A percentile compares a stretch with the other conserved stretches of the same genome.
Conservation (phyloP, 2,797 vertebrate species). For the Chiloscyllium punctatum region DNA sequence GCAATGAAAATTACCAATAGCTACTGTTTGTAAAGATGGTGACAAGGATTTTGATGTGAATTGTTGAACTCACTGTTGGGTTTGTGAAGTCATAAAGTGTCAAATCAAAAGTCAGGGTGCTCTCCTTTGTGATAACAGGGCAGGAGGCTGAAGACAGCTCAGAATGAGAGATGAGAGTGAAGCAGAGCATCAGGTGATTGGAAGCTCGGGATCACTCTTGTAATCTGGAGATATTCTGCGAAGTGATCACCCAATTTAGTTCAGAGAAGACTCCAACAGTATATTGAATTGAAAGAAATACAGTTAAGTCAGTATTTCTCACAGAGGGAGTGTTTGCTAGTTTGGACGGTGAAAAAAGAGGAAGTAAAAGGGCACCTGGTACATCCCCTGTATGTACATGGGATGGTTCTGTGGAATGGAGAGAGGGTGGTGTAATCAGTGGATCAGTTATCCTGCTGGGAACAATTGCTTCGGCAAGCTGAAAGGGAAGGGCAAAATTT, state of each 20-base stretch:
- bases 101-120: no score
- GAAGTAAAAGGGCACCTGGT: background rate
- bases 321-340: background rate
- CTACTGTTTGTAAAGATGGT: no score
- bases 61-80: no score
- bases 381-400: background rate
- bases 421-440: background rate
- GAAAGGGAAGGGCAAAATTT: background rate
- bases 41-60: no score
- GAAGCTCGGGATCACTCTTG: background rate
- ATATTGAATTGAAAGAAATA: background rate
- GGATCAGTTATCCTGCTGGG: background rate
- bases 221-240: background rate
- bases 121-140: no score
- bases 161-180: background rate
- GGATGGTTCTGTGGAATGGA: background rate
- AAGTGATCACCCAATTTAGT: no score
- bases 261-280: background rate
- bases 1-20: no score
- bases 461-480: background rate
- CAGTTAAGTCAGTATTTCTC: background rate
- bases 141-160: no score
- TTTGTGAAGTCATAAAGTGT: no score
- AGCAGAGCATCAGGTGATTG: background rate
- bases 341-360: background rate